Evolutionary conservation across 2,888 invertebrate genomes (phyloP), one percentile per base, ranked within the genome.

Genomic region (Eretmocerus hayati): DNA sequence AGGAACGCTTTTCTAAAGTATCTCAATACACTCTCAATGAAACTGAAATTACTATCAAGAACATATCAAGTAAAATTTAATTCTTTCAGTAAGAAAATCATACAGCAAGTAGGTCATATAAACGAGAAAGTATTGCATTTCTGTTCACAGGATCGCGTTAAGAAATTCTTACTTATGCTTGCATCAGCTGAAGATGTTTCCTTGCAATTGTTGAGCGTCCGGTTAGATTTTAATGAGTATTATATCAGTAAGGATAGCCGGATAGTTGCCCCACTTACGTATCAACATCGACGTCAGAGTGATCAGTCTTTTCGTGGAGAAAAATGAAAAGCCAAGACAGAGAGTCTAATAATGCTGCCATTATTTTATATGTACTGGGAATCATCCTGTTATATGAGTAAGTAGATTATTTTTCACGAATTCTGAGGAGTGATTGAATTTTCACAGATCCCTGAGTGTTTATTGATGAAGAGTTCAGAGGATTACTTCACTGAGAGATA

Each of bases 221-320:
- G 95, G 3, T 77, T 96, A 48, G 94, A 95, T 74, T 96, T 95
- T 72, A 96, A 94, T 71, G 91, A 92, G 69, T 90, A 89, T 73
- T 96, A 96, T 75, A 90, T 90, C 66, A 83, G 85, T 53, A 81
- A 83, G 51, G 87, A 90, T 66, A 81, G 83, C 55, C 81, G 87
- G 59, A 78, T 91, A 46, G 84, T 85, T 51, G 83, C 71, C 6
- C 74, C 76, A 16, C 63, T 77, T 20, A 77, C 75, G 5, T 77
- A 70, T 48, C 66, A 69, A 42, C 70, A 67, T 52, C 62, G 70
- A 16, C 60, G 67, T 36, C 67, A 67, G 58, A 67, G 62, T 37
- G 68, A 69, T 53, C 65, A 66, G 46, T 58, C 56, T 6, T 66
- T 67, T 45, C 49, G 61, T 18, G 46, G 55, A 23, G 59, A 61